Conservation (phyloP, 2,113 vertebrate genomes). For the Albula glossodonta region DNA sequence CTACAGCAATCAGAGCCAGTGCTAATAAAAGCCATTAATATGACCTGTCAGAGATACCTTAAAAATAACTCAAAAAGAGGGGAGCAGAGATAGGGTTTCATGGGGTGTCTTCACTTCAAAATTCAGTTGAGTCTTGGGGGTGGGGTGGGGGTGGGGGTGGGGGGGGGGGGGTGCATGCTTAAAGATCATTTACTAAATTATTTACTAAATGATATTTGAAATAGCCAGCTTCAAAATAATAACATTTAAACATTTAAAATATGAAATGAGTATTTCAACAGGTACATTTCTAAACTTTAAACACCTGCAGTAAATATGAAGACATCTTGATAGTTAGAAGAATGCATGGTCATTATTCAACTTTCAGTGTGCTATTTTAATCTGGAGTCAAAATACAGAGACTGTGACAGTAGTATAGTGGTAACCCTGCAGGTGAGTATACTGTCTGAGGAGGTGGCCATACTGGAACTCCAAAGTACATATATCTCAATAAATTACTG, state of each 20-base stretch:
- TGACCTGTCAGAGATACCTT: conserved; percentile 71
- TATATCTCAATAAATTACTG: no score
- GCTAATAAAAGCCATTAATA: conserved; percentile 75
- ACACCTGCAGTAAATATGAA: background rate
- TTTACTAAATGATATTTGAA: background rate
- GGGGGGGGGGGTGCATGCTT: conserved; percentile 26
- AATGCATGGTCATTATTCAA: background rate
- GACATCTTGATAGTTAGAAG: background rate
- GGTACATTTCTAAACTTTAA: no score
- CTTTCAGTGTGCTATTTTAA: no score
- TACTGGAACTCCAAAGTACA: no score
- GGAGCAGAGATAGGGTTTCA: conserved; percentile 26
- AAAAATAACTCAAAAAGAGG: conserved; percentile 57
- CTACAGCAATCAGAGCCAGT: conserved; percentile 61
- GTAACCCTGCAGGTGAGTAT: no score
- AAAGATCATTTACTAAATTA: background rate
- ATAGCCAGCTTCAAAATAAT: background rate
- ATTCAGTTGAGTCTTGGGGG: conserved; percentile 27
- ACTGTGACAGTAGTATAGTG: no score
- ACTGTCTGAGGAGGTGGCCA: no score
- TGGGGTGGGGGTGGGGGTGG: conserved; percentile 16
- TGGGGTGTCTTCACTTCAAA: conserved; percentile 45
- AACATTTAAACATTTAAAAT: background rate
- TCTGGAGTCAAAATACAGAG: no score
- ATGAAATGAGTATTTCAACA: no score